Percentiles rank a stretch among this genome's conserved stretches.
Evolutionary conservation across 2,888 invertebrate species (phyloP).

Genomic region (Lacanobia oleracea): DNA sequence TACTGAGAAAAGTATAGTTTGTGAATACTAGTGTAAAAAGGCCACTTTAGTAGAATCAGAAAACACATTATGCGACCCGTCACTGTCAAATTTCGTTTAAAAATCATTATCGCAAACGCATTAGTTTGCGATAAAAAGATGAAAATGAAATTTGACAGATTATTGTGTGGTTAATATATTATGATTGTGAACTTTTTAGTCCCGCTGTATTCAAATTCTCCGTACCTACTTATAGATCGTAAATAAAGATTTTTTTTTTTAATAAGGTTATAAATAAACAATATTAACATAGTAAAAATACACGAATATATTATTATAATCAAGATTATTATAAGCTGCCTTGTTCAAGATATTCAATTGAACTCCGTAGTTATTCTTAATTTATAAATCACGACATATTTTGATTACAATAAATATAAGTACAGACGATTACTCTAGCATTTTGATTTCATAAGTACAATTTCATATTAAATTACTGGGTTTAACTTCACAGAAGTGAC

Average conservation of each 20-base stretch:
- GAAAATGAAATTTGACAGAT: no score
- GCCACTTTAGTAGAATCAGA: no score
- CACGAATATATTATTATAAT: neutral
- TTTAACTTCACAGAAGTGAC: neutral
- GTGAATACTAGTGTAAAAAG: no score
- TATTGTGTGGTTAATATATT: no score
- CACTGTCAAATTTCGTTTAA: no score
- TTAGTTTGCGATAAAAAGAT: no score
- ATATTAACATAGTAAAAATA: conserved; percentile 22
- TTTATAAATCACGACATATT: conserved; percentile 11
- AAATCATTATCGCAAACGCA: no score
- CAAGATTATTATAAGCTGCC: conserved; percentile 43
- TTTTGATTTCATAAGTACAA: neutral
- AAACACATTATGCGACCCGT: no score
- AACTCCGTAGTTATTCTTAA: conserved; percentile 39
- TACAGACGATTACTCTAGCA: conserved; percentile 28
- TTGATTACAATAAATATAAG: conserved; percentile 3
- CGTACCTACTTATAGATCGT: neutral
- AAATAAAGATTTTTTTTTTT: no score
- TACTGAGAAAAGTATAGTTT: no score
- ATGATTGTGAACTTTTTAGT: no score
- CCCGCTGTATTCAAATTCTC: no score
- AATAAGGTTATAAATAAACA: neutral
- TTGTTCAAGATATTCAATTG: conserved; percentile 39
- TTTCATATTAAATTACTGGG: neutral